Evolutionary conservation across 2,888 invertebrate species (phyloP), one percentile per base, ranked within the genome.

Genomic region (Plagodis dolabraria): DNA sequence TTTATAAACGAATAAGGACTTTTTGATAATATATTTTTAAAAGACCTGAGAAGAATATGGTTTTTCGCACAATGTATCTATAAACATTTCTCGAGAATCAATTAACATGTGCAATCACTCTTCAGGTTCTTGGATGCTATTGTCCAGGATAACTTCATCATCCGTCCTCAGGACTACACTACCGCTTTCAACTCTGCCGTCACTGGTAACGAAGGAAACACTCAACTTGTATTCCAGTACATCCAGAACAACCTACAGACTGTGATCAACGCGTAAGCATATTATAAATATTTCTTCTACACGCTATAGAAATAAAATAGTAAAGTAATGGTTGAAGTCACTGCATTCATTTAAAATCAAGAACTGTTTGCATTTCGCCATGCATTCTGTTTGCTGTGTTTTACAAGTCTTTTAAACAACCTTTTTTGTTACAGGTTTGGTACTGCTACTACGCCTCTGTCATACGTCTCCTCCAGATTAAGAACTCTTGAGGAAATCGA

Each of bases 171-270:
- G 85, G 88, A 94, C 79, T 86, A 93, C 60, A 82, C 77, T 0
- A 79, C 85, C 0, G 92, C 87, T 47, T 83, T 92, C 78, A 83
- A 82, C 54, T 80, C 90, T 0, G 94, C 95, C 2, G 93, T 94
- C 42, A 77, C 85, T 0, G 93, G 93, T 53, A 94, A 94, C 65
- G 93, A 93, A 62, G 89, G 71, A 43, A 95, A 95, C 64, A 92
- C 95, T 0, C 83, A 91, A 34, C 82, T 93, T 0, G 94, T 93
- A 0, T 93, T 94, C 63, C 65, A 85, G 0, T 94, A 93, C 73
- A 87, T 95, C 2, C 81, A 81, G 46, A 65, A 71, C 0, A 86
- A 91, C 50, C 56, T 84, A 0, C n/a, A 36, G 0, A 42, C 38
- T 5, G 79, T 90, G 9, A 70, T 56, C 5, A 36, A 7, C 0